Percentiles rank a stretch among this genome's conserved stretches.
These are phyloP conservation scores for Daboia siamensis DNA, from an alignment of 2,113 vertebrate species.

Conservation along the genomic window DNA sequence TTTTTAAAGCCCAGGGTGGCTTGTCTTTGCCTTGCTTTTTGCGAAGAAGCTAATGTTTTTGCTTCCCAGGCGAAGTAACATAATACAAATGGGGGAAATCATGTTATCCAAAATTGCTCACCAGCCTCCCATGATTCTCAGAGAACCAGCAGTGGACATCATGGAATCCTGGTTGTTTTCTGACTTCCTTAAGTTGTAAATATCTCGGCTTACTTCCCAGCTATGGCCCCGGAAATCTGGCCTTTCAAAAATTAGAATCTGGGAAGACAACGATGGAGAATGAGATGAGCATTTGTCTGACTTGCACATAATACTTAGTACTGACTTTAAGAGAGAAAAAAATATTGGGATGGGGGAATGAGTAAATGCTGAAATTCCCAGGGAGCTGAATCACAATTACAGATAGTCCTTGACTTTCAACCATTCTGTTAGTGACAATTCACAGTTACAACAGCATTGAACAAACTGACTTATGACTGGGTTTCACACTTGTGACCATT, in stretches of 20 bases:
- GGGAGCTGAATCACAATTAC: neutral
- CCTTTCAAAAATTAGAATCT: slow-evolving; percentile 85
- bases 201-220: slow-evolving; percentile 77
- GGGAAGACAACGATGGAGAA: neutral
- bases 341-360: neutral
- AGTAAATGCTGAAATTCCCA: neutral
- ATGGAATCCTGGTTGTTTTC: slow-evolving; percentile 58
- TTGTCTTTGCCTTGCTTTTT: neutral
- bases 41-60: neutral
- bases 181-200: slow-evolving; percentile 76
- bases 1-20: neutral
- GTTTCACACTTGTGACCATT: no score
- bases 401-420: neutral
- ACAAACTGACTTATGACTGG: neutral
- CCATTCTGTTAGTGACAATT: no score
- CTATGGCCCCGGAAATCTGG: slow-evolving; percentile 80
- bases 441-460: no score
- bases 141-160: slow-evolving; percentile 78
- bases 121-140: slow-evolving; percentile 87
- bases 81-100: neutral
- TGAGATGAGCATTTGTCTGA: neutral
- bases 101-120: slow-evolving; percentile 59
- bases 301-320: neutral
- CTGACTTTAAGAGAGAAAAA: neutral
- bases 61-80: neutral